phyloP scores from a whole-genome alignment of 2,113 vertebrate species.

The Psilopogon haemacephalus region DNA sequence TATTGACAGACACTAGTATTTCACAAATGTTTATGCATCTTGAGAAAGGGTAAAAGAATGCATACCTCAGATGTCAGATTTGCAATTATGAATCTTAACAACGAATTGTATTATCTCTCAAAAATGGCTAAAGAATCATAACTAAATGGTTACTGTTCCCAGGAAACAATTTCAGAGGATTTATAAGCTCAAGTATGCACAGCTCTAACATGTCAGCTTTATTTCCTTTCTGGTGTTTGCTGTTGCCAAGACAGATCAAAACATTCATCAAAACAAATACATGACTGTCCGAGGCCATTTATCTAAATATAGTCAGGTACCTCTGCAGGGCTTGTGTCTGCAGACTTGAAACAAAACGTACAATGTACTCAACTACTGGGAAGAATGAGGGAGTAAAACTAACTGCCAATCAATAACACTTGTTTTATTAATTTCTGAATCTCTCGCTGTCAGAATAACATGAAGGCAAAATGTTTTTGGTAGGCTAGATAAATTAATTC shows the following conservation, averaged over 20 bases:
- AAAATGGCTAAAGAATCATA: not conserved
- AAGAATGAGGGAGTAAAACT: not conserved
- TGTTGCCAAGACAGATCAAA: not conserved
- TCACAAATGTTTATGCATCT: not conserved
- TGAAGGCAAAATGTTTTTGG: not conserved
- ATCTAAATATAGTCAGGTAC: not conserved
- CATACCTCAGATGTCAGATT: not conserved
- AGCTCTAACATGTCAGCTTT: not conserved
- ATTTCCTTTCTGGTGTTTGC: not conserved
- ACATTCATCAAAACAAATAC: not conserved
- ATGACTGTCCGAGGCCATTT: not conserved
- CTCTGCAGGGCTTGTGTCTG: not conserved
- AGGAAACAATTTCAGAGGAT: not conserved
- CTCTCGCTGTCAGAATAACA: not conserved
- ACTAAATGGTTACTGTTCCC: not conserved
- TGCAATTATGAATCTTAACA: not conserved
- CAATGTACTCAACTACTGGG: not conserved
- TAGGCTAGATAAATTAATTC: not conserved
- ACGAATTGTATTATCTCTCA: not conserved
- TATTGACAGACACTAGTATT: not conserved
- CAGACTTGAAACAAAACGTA: not conserved
- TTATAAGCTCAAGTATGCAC: not conserved
- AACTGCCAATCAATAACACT: fast-evolving
- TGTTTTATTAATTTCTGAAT: not conserved
- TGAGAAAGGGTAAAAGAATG: not conserved